These are phyloP conservation scores for Pegea sp. DNA, from an alignment of 23 tunicate genomes.

Conservation along the genomic window DNA sequence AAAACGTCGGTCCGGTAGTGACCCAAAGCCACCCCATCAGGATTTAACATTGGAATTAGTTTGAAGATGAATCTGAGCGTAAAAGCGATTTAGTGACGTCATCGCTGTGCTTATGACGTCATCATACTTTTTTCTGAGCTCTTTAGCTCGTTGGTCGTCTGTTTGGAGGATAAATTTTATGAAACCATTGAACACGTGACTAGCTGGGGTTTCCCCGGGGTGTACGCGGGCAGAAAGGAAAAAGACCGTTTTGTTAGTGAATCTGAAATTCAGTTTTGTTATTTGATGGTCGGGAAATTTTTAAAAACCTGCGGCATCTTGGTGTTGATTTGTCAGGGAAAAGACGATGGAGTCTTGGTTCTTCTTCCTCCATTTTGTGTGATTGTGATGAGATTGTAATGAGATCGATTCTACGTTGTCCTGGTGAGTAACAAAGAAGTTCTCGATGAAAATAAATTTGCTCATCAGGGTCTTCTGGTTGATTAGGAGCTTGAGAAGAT, in stretches of 20 bases:
- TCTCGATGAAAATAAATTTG: conserved; percentile 81
- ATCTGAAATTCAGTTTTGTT: conserved; percentile 17
- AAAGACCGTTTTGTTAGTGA: conserved; percentile 37
- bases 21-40: conserved; percentile 87
- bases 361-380: conserved; percentile 36
- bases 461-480: conserved; percentile 23
- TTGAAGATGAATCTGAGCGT: conserved; percentile 31
- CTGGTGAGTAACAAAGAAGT: conserved; percentile 38
- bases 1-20: conserved; percentile 87
- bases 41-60: conserved; percentile 82
- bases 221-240: conserved; percentile 78
- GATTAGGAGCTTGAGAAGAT: conserved; percentile 23
- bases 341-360: conserved; percentile 44
- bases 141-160: conserved; percentile 69
- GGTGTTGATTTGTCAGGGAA: conserved; percentile 28
- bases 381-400: conserved; percentile 54
- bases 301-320: conserved; percentile 20
- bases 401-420: conserved; percentile 56
- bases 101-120: background rate
- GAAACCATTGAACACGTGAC: conserved; percentile 87
- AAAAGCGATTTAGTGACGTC: too few relatives aligned
- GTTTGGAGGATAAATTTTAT: conserved; percentile 64
- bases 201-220: conserved; percentile 98
- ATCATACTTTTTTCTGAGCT: conserved; percentile 35
- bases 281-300: too few relatives aligned